Conservation (phyloP, 1,140 invertebrate species). For the Apocrypta bakeri region DNA sequence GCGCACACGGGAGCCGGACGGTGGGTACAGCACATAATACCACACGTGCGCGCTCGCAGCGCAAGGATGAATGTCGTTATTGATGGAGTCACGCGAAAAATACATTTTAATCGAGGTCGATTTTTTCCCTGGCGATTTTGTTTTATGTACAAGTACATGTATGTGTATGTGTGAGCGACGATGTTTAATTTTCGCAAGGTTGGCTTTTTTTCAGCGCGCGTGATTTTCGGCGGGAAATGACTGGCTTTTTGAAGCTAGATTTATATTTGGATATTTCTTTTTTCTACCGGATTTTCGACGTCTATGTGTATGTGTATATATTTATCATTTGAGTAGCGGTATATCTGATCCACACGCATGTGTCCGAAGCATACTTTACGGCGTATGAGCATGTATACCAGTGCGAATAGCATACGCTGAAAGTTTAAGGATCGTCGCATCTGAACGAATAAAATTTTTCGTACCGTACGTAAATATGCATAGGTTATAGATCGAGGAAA, state of each 20-base stretch:
- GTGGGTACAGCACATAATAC: not conserved
- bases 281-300: too few relatives aligned
- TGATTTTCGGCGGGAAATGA: not conserved
- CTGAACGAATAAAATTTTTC: not conserved
- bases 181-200: not conserved
- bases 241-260: not conserved
- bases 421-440: too few relatives aligned
- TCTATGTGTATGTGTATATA: too few relatives aligned
- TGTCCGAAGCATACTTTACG: too few relatives aligned
- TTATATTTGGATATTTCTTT: too few relatives aligned
- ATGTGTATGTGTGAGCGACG: too few relatives aligned
- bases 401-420: too few relatives aligned
- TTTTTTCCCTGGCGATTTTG: not conserved
- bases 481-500: not conserved
- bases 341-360: too few relatives aligned
- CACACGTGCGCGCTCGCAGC: not conserved
- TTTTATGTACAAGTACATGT: too few relatives aligned
- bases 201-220: not conserved
- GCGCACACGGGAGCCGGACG: too few relatives aligned
- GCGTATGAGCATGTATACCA: too few relatives aligned
- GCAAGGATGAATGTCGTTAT: slow-evolving; percentile 1
- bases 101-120: not conserved
- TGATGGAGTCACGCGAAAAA: not conserved
- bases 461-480: not conserved
- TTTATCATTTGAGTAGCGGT: too few relatives aligned